Percentiles rank a stretch among this genome's conserved stretches.
These are phyloP conservation scores for Alloscopus bannaensis DNA, from an alignment of 2,888 invertebrate genomes.

Conservation along the genomic window DNA sequence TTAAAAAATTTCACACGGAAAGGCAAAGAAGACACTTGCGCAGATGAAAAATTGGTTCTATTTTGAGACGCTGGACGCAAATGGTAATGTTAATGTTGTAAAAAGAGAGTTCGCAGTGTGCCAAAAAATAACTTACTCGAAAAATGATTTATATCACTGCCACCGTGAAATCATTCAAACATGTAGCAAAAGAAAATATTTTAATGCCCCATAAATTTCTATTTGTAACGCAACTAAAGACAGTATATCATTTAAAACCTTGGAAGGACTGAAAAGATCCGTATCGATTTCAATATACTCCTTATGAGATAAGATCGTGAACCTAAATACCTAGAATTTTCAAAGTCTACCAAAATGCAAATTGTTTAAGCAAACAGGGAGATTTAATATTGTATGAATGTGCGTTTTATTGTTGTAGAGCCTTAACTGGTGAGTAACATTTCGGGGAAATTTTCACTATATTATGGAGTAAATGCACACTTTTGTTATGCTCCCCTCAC, in stretches of 20 bases:
- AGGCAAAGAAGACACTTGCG: conserved; percentile 32
- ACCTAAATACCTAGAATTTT: neutral
- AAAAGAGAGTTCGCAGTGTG: conserved; percentile 14
- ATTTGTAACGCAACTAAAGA: conserved; percentile 50
- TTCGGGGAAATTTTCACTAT: too few relatives aligned
- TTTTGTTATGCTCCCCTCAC: too few relatives aligned
- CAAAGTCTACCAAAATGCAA: neutral
- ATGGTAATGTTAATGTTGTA: neutral
- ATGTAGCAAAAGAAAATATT: conserved; percentile 45
- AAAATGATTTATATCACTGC: conserved; percentile 41
- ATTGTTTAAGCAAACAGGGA: neutral
- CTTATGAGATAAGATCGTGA: conserved; percentile 3
- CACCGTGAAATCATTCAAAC: conserved; percentile 49
- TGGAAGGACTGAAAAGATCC: too few relatives aligned
- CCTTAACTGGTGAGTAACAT: too few relatives aligned
- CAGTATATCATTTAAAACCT: too few relatives aligned
- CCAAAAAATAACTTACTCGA: conserved; percentile 38
- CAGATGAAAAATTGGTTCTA: too few relatives aligned
- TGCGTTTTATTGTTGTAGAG: too few relatives aligned
- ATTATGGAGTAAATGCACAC: too few relatives aligned
- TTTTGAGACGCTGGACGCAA: too few relatives aligned
- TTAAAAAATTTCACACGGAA: neutral
- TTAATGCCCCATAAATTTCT: conserved; percentile 48
- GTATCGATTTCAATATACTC: conserved; percentile 16
- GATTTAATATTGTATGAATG: neutral